These are phyloP conservation scores for Mizuhopecten yessoensis DNA, from an alignment of 1,140 invertebrate species.

Conservation along the genomic window DNA sequence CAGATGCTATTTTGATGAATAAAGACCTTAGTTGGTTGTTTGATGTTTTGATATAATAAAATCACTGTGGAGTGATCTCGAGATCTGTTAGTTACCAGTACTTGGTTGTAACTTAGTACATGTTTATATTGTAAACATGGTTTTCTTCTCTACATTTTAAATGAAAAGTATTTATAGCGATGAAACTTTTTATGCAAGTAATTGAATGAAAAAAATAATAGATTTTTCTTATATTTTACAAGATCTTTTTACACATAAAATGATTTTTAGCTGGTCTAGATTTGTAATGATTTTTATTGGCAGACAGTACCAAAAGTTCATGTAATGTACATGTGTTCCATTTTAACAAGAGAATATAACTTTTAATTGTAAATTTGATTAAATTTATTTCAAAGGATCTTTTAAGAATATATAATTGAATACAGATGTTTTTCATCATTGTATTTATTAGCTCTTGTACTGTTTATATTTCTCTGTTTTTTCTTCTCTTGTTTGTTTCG, in stretches of 20 bases:
- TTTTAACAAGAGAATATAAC: too few relatives aligned
- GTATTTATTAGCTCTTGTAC: background rate
- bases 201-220: too few relatives aligned
- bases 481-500: background rate
- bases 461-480: background rate
- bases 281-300: background rate
- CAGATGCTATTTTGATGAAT: background rate
- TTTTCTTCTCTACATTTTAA: too few relatives aligned
- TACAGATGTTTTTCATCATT: background rate
- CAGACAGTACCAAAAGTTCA: background rate
- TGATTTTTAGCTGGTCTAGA: background rate
- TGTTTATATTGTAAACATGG: too few relatives aligned
- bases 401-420: background rate
- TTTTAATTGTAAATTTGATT: background rate
- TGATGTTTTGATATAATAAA: too few relatives aligned
- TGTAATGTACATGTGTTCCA: background rate
- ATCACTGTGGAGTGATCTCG: too few relatives aligned
- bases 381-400: background rate
- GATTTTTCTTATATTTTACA: too few relatives aligned
- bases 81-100: too few relatives aligned
- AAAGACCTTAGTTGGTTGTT: too few relatives aligned
- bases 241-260: background rate
- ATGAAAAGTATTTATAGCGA: too few relatives aligned
- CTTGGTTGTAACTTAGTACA: too few relatives aligned
- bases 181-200: too few relatives aligned